Base-by-base conservation (phyloP, 2,113 vertebrate genomes). In the Chloroceryle aenea region DNA sequence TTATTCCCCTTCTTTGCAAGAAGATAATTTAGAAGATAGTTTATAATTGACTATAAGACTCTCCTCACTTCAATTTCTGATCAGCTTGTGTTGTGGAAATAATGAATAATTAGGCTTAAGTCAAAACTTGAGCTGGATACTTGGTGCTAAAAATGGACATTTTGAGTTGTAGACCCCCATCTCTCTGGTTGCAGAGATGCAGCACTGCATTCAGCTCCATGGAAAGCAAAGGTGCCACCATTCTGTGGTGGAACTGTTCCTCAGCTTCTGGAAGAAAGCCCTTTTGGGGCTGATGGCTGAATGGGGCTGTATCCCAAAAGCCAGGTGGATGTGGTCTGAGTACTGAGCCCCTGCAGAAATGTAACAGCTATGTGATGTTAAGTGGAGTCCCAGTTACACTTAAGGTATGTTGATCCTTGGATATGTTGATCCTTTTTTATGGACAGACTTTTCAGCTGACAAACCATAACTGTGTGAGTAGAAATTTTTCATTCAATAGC, bases 1-100 rank as follows among this genome's bases (percentile, higher is more conserved):
- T 85, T 95, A 93, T 90, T 87, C 40, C 27, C 14, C 30, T 91
- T 81, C 56, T 82, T 75, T 87, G 40, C 36, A 87, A 64, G 43
- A 36, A 83, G 53, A 19, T 87, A 73, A 83, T 58, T 87, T 56
- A 90, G 58, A 85, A 79, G 75, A 80, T 40, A 91, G 71, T 79
- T 88, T 71, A 73, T 83, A 88, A 88, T 88, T 85, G 75, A 48
- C 36, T 68, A 14, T 2, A 11, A 86, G 42, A 59, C 9, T 40
- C 16, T 73, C n/a, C 71, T 85, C 67, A 61, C n/a, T 82, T 90
- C n/a, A 64, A 45, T 90, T 93, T 85, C 82, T 87, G 85, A 79
- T 66, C 89, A 80, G n/a, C 13, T 76, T 66, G 16, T 61, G 4
- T 8, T 58, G 71, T 73, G 75, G 82, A 76, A 91, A 73, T 69